These are phyloP conservation scores for Temnothorax nylanderi DNA, from an alignment of 1,140 invertebrate species.

Conservation along the genomic window DNA sequence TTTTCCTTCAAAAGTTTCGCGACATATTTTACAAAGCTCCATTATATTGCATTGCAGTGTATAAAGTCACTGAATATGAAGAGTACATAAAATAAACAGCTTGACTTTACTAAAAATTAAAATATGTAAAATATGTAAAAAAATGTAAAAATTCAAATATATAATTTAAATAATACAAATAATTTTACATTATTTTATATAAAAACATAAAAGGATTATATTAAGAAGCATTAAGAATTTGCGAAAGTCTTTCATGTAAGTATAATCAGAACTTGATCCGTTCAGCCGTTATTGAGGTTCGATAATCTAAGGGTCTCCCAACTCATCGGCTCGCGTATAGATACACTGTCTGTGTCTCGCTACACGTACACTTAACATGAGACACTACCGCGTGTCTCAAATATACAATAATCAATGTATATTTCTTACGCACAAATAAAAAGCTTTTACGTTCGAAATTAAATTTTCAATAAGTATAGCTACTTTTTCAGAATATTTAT, in stretches of 20 bases:
- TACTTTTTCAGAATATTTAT: not conserved
- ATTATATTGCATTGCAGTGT: not conserved
- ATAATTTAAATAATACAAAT: not conserved
- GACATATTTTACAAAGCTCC: not conserved
- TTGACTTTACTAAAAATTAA: not conserved
- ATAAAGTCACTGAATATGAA: not conserved
- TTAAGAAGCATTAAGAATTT: not conserved
- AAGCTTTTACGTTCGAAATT: not conserved
- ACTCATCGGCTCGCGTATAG: too few species aligned
- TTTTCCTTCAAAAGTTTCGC: not conserved
- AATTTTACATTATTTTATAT: not conserved
- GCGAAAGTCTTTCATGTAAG: not conserved
- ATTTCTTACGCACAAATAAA: not conserved
- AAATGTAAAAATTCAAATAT: not conserved
- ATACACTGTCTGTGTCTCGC: too few species aligned
- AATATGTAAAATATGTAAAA: not conserved
- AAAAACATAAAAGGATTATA: not conserved
- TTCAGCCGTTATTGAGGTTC: too few species aligned
- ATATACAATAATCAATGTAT: not conserved
- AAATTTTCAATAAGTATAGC: not conserved
- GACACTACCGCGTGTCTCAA: not conserved
- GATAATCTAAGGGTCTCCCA: too few species aligned
- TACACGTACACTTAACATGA: too few species aligned
- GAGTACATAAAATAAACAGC: not conserved
- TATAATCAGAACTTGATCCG: not conserved